Base-by-base conservation (phyloP, 1,140 invertebrate genomes). In the Propsilocerus akamusi region DNA sequence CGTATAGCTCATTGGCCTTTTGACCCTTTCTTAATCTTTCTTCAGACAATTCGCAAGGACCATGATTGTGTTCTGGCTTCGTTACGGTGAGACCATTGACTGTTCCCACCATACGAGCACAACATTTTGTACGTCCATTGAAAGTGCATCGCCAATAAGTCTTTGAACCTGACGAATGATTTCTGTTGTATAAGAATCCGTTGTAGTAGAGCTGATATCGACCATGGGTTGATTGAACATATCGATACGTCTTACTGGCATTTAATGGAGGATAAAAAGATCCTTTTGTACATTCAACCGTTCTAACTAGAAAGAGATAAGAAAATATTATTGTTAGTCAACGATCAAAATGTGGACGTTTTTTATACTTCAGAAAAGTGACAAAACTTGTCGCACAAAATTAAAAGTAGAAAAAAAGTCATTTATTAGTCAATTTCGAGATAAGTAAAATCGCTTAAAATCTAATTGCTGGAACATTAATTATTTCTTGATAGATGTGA, bases 161-260 rank as follows among this genome's bases (percentile, higher is more conserved):
- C 23, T 41, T 23, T 12, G 12, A 25, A 11, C 28, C 26, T 11
- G 24, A 22, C n/a, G 41, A 23, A 5, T 17, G n/a, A 20, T 51
- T 41, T 12, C 49, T 46, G 25, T 51, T 51, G 26, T 26, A 51
- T 17, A 51, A 28, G 30, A 25, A 51, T 24, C 49, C 49, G 23
- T 51, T 25, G 17, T 51, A 51, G 8, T 25, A 51, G 11, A 51
- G 25, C 12, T 51, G 49, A 8, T 26, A 41, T 28, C 32, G 46
- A 5, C 49, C 49, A 37, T 41, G 28, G 1, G 34, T 37, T 3
- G 34, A 20, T 5, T n/a, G 17, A 5, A 41, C n/a, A 41, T 41
- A 41, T 41, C 34, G 34, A 41, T 20, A 20, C 14, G 17, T 41
- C 11, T 41, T 41, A 4, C 22, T 17, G 10, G 34, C 14, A 30